Conservation (phyloP, 2,888 invertebrate species). For the Cerceris ruficornis region DNA sequence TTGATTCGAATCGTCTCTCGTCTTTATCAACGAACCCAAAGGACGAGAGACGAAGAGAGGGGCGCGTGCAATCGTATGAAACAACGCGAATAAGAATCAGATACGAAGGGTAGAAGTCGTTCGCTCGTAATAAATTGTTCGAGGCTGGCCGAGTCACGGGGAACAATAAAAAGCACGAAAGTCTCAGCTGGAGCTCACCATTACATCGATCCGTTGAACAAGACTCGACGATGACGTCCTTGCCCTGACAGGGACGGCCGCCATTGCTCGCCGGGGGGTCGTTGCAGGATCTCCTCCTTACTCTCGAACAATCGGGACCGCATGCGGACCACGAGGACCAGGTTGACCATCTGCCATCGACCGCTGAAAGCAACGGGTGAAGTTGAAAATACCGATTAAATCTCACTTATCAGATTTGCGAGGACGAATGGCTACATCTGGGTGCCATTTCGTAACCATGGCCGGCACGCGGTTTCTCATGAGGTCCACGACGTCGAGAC, state of each 20-base stretch:
- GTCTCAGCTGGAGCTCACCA: constrained; percentile 69
- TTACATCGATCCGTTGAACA: constrained; percentile 72
- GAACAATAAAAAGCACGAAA: constrained; percentile 34
- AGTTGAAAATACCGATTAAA: constrained; percentile 63
- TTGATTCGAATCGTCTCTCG: constrained; percentile 51
- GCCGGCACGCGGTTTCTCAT: not conserved
- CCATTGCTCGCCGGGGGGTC: constrained; percentile 74
- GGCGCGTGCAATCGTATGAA: constrained; percentile 33
- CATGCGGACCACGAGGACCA: constrained; percentile 97
- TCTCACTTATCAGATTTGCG: constrained; percentile 58
- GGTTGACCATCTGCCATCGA: constrained; percentile 89
- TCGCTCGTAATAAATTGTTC: constrained; percentile 56
- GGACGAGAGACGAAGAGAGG: not conserved
- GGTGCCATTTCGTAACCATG: not conserved
- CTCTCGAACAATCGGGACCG: constrained; percentile 92
- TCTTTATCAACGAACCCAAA: constrained; percentile 15
- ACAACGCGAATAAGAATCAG: constrained; percentile 33
- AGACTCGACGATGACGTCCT: constrained; percentile 72
- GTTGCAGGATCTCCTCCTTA: constrained; percentile 89
- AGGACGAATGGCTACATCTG: constrained; percentile 41
- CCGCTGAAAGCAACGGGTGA: constrained; percentile 79
- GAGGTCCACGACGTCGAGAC: not conserved
- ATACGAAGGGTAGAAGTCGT: constrained; percentile 35
- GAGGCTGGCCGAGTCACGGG: constrained; percentile 41
- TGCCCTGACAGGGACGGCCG: constrained; percentile 73